Evolutionary conservation across 2,113 vertebrate species (phyloP), one percentile per base, ranked within the genome.

Genomic region (Neoarius graeffei): DNA sequence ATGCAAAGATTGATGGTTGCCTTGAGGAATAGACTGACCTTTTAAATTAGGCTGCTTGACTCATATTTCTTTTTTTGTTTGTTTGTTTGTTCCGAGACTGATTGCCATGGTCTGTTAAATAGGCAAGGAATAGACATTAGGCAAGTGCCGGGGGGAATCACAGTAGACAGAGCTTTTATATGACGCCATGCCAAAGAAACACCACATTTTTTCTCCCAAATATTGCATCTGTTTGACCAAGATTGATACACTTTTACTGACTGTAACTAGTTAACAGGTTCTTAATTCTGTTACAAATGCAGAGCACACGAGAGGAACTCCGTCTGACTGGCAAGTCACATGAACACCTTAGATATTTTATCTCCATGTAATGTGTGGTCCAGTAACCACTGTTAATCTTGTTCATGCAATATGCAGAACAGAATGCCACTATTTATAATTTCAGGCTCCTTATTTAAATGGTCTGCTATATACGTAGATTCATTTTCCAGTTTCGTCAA

Each of bases 1-100:
- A 81, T 54, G 87, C 89, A 89, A 62, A 83, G 64, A 86, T 77
- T n/a, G 74, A 83, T 90, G 57, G 35, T 85, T 86, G 56, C 92
- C 83, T 86, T 87, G 59, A 87, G 87, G 50, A 87, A 71, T 88
- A 87, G 67, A 56, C 62, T 86, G 84, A 88, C 60, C 79, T 80
- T 69, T 60, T 77, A 79, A 84, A 84, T 87, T 84, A 73, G 52
- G 82, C 30, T 81, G 50, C 83, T 84, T 89, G 81, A 79, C 50
- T 81, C 7, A 1, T 17, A 59, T 82, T n/a, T 48, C 80, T 69
- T 54, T 56, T 82, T 6, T 59, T 85, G 76, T 7, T 60, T 85
- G 20, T 62, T 83, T 56, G 42, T 42, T 42, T 4, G 42, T 42
- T 42, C 42, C 5, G 4, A 60, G 69, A 73, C 52, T 69, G 76